phyloP scores from a whole-genome alignment of 1,140 invertebrate species.

The Drosophila sechellia region DNA sequence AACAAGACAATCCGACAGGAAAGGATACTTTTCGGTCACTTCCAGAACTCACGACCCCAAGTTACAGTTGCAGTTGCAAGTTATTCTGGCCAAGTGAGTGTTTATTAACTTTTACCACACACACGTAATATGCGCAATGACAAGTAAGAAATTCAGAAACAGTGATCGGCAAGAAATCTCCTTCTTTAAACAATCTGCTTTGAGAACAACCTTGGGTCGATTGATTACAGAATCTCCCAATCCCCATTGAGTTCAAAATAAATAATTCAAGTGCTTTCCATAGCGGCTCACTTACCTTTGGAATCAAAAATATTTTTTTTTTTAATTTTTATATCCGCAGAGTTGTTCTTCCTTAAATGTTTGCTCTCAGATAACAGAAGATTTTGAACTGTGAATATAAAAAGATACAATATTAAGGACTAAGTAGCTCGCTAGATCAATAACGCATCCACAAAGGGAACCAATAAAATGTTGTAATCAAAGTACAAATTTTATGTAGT shows the following conservation, averaged over 20 bases:
- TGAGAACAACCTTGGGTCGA: conserved; percentile 24
- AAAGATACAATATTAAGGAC: not conserved
- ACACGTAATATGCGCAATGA: conserved; percentile 31
- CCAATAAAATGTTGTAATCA: not conserved
- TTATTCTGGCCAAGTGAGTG: conserved; percentile 67
- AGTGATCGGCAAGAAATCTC: conserved; percentile 40
- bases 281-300: not conserved
- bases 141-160: conserved; percentile 41
- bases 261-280: not conserved
- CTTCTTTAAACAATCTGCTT: conserved; percentile 2
- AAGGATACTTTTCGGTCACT: conserved; percentile 58
- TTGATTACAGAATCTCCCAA: not conserved
- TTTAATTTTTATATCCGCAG: not conserved
- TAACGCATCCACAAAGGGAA: not conserved
- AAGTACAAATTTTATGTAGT: no score
- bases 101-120: conserved; percentile 42
- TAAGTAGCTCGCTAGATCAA: no score
- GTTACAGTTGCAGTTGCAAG: conserved; percentile 44
- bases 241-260: conserved; percentile 2
- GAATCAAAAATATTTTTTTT: not conserved
- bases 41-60: conserved; percentile 14
- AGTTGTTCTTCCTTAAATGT: not conserved
- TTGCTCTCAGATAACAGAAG: not conserved
- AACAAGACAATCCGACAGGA: conserved; percentile 39
- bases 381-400: not conserved